Base-by-base conservation (phyloP, 2,797 vertebrate species). In the Pipistrellus nathusii region DNA sequence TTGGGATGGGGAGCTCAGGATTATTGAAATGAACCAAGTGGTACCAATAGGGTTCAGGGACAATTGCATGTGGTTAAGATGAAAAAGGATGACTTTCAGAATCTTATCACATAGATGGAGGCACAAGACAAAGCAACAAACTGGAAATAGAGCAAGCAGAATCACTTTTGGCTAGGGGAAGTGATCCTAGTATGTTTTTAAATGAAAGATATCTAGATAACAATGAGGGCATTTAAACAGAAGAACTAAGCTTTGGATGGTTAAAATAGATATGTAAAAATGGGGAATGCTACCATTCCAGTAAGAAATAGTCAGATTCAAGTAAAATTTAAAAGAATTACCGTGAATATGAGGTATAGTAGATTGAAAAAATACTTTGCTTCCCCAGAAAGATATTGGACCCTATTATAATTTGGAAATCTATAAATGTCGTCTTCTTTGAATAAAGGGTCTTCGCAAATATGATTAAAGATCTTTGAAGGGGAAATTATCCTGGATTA, bases 261-360 rank as follows among this genome's bases (percentile, higher is more conserved):
- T 64, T 88, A 84, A 57, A 66, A 64, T 27, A 93, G 51, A 64
- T 6, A n/a, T 48, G 8, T 41, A 44, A 64, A 88, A 81, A 35
- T 71, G 27, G 35, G 6, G 13, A 84, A 44, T 73, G 80, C 53
- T 73, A 53, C 25, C 38, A 72, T 69, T 89, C 53, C 12, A 71
- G 14, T 89, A 41, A 69, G n/a, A 88, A 53, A 68, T 71, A 7
- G 8, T 73, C 85, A 92, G 32, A 77, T 73, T 86, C 48, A 76
- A 93, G 38, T 23, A 77, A 71, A 20, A 38, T 90, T 68, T 51
- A 78, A 44, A 64, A 64, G n/a, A 87, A 46, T 90, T 84, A 85
- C 53, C 38, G 8, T 78, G 10, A 84, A 25, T 32, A 80, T 14
- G 55, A 27, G 3, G 17, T 23, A 3, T 62, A 53, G 14, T n/a